Evolutionary conservation across 2,113 vertebrate genomes (phyloP).

Genomic region (Cricetomys ansorgei): DNA sequence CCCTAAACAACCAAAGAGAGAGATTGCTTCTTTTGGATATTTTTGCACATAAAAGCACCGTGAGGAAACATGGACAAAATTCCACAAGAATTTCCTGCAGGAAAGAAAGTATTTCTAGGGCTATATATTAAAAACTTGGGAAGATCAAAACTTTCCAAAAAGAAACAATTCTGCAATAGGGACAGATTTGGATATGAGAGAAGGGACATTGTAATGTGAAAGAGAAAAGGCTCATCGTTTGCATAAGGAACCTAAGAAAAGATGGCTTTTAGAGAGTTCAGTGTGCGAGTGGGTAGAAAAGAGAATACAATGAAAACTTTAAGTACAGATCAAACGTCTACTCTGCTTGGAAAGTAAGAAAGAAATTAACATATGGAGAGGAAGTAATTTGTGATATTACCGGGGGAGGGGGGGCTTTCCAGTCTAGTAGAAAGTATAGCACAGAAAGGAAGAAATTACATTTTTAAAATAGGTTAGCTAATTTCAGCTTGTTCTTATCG

Average conservation of each 20-base stretch:
- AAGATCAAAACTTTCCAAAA: conserved; percentile 7
- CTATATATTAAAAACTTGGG: neutral
- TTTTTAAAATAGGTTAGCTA: conserved; percentile 61
- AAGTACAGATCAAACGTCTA: conserved; percentile 17
- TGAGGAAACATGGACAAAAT: neutral
- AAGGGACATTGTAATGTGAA: neutral
- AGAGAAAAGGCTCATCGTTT: neutral
- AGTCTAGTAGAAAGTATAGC: conserved; percentile 16
- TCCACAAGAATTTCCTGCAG: neutral
- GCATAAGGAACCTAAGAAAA: neutral
- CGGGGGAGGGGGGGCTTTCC: neutral
- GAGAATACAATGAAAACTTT: neutral
- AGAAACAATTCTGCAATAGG: neutral
- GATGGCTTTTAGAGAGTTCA: neutral
- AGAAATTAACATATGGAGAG: conserved; percentile 28
- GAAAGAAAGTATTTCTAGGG: neutral
- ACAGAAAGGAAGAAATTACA: conserved; percentile 39
- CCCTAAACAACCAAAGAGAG: neutral
- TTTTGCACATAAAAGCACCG: neutral
- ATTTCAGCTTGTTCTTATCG: conserved; percentile 44
- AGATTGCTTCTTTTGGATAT: neutral
- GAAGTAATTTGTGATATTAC: conserved; percentile 37
- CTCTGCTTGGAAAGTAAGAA: neutral
- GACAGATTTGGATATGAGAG: neutral
- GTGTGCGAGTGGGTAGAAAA: neutral